Conservation (phyloP, 1,140 invertebrate species). For the Prorops nasuta region DNA sequence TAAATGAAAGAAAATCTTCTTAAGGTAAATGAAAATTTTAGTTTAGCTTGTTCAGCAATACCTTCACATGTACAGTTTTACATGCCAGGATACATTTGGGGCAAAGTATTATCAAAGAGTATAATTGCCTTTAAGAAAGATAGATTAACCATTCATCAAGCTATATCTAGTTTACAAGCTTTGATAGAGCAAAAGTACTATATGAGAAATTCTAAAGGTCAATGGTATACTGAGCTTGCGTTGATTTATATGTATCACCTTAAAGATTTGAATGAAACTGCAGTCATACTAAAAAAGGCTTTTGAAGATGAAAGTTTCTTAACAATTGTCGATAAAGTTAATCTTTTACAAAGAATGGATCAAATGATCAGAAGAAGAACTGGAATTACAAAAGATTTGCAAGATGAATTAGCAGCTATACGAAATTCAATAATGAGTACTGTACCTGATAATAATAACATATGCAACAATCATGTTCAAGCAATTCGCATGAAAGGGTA, state of each 20-base stretch:
- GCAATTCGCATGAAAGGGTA: background rate
- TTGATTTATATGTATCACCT: conserved; percentile 38
- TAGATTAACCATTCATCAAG: conserved; percentile 19
- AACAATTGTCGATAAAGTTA: conserved; percentile 27
- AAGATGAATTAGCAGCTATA: conserved; percentile 7
- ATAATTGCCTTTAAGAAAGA: conserved; percentile 44
- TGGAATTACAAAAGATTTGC: conserved; percentile 20
- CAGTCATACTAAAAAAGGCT: conserved; percentile 25
- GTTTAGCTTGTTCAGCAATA: conserved; percentile 6
- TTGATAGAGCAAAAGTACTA: conserved; percentile 35
- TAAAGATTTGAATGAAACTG: conserved; percentile 35
- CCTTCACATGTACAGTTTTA: conserved; percentile 42
- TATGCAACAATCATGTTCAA: background rate
- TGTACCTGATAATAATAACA: too few relatives aligned
- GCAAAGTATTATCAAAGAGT: conserved; percentile 41
- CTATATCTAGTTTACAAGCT: conserved; percentile 24
- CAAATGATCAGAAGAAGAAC: conserved; percentile 29
- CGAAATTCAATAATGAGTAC: background rate
- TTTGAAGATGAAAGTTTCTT: conserved; percentile 20
- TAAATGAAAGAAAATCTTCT: too few relatives aligned
- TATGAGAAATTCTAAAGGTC: conserved; percentile 23
- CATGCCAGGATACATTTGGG: conserved; percentile 35
- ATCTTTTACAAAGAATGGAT: conserved; percentile 31
- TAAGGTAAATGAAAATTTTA: too few relatives aligned
- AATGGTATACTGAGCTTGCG: conserved; percentile 42